phyloP scores from a whole-genome alignment of 2,113 vertebrate genomes.

The Sardina pilchardus region DNA sequence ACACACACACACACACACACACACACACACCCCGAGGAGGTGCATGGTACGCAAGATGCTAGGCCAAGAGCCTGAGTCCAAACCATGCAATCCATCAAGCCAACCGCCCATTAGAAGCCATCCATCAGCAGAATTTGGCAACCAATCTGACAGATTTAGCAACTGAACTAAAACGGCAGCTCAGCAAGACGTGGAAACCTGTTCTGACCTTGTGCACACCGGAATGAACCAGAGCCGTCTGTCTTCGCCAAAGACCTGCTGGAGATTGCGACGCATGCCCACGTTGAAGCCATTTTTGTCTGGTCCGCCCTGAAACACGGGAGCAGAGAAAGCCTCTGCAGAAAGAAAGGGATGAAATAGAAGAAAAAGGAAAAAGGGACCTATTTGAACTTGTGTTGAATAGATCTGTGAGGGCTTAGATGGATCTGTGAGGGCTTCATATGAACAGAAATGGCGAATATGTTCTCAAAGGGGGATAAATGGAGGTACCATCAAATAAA shows the following conservation, averaged over 20 bases:
- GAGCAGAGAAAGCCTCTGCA: constrained; percentile 93
- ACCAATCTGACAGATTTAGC: not conserved
- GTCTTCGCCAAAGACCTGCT: constrained; percentile 92
- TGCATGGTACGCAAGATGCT: not conserved
- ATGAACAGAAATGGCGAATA: not conserved
- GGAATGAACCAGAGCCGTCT: constrained; percentile 90
- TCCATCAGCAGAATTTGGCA: not conserved
- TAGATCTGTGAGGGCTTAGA: not conserved
- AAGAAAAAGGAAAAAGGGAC: constrained; percentile 12
- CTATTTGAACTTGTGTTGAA: not conserved
- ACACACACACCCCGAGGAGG: not conserved
- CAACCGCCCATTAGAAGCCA: not conserved
- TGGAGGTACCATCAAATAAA: not conserved
- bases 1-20: not conserved
- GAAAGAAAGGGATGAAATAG: constrained; percentile 5
- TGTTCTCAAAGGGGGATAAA: not conserved
- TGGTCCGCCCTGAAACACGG: constrained; percentile 86
- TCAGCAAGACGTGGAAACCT: not conserved
- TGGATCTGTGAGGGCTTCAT: not conserved
- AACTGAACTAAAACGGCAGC: not conserved
- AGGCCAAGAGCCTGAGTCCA: not conserved
- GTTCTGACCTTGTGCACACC: constrained; percentile 83
- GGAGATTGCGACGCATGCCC: constrained; percentile 83
- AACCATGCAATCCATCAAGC: not conserved
- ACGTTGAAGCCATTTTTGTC: constrained; percentile 95